Base-by-base conservation (phyloP, 2,113 vertebrate species). In the Empidonax traillii region DNA sequence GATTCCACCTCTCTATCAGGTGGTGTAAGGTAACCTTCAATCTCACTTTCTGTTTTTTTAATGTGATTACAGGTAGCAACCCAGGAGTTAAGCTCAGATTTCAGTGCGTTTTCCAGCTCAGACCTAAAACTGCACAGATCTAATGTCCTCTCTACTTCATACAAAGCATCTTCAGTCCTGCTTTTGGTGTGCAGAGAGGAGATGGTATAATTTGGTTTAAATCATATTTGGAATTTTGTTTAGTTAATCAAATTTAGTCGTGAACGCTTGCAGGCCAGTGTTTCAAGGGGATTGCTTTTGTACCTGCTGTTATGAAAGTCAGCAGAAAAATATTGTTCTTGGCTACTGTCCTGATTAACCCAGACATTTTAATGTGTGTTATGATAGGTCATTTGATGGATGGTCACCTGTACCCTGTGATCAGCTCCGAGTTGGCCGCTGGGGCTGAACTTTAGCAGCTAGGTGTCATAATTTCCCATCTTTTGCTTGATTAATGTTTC, bases 371-470 rank as follows among this genome's bases (percentile, higher is more conserved):
- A 98, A 98, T 98, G 96, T 88, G 95, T 97, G 97, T 98, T 98
- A 97, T 98, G 98, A 97, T 98, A 96, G 96, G 95, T 96, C 93
- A 93, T 95, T 97, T 98, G 98, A 98, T 98, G 98, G 96, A 98
- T 98, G 89, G 98, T 97, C 98, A 98, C 98, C 98, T 98, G 98
- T 87, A 96, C 94, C 95, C 97, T 97, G 94, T 94, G 96, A 98
- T 98, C 98, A 97, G 81, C 97, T 93, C 92, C 23, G 94, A 94
- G 91, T 96, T 95, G 96, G 97, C 97, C 53, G 12, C 96, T 90
- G 87, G 91, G 96, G 90, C 95, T 97, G 97, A 97, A 97, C 94
- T 96, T 97, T 94, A 83, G 85, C 95, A 96, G 94, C 94, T 96
- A 92, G 96, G 95, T 97, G 98, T 97, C 97, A 98, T 97, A 96